These are phyloP conservation scores for Pardalotus punctatus DNA, from an alignment of 2,113 vertebrate genomes.

Conservation along the genomic window DNA sequence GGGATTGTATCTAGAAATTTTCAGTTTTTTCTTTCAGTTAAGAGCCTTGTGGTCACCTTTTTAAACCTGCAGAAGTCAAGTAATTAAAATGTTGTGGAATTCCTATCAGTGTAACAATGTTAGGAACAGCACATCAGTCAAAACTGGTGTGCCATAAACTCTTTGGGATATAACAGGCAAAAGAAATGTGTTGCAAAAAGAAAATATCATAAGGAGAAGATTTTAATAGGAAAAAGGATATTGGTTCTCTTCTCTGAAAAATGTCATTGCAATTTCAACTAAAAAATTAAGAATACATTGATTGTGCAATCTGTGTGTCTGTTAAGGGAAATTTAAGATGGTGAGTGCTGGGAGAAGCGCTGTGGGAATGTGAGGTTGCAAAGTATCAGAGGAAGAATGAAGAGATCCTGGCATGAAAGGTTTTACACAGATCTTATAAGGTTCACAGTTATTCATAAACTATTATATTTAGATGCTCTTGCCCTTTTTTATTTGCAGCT, in stretches of 20 bases:
- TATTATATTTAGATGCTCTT: background rate
- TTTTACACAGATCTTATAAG: background rate
- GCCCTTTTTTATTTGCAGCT: background rate
- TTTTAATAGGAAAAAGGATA: background rate
- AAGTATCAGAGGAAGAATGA: background rate
- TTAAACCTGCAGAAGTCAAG: background rate
- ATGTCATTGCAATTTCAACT: background rate
- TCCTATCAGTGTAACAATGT: background rate
- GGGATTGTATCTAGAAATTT: background rate
- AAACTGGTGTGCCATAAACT: background rate
- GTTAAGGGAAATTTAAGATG: background rate
- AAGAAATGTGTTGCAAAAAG: background rate
- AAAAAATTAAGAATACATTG: background rate
- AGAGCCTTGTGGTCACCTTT: background rate
- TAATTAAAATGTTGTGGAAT: background rate
- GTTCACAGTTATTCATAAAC: background rate
- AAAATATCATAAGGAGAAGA: rapidly evolving
- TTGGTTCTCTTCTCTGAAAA: background rate
- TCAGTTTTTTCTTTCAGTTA: background rate
- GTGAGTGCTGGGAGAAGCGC: background rate
- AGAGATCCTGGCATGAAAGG: background rate
- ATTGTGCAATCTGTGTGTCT: background rate
- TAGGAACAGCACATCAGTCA: background rate
- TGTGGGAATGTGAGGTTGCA: background rate
- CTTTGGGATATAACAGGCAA: background rate